Evolutionary conservation across 2,888 invertebrate species (phyloP).

Genomic region (Scaeva pyrastri): DNA sequence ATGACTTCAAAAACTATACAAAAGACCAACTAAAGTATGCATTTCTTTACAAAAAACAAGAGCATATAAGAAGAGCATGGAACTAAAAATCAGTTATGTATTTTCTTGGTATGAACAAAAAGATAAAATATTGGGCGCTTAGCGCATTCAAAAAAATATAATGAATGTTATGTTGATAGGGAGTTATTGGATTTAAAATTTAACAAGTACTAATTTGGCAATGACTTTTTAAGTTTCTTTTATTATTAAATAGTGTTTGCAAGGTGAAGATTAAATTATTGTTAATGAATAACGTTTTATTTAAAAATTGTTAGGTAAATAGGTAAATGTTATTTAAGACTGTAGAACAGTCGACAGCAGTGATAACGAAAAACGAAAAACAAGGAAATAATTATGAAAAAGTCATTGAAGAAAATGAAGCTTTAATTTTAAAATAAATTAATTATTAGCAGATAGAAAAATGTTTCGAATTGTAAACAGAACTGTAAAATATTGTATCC

Average conservation of each 20-base stretch:
- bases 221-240: neutral
- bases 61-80: conserved; percentile 79
- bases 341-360: neutral
- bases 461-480: neutral
- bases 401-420: neutral
- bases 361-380: neutral
- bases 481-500: neutral
- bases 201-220: neutral
- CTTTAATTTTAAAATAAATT: neutral
- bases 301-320: neutral
- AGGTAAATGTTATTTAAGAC: neutral
- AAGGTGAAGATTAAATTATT: neutral
- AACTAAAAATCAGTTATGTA: conserved; percentile 22
- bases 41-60: conserved; percentile 81
- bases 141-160: neutral
- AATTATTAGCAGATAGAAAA: neutral
- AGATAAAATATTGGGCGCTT: neutral
- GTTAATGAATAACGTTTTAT: neutral
- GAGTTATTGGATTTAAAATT: neutral
- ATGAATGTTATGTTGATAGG: neutral
- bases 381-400: too few species aligned
- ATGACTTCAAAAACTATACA: conserved; percentile 77
- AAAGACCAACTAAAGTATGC: conserved; percentile 79
- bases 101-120: neutral
- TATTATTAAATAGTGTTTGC: neutral